Evolutionary conservation across 2,888 invertebrate species (phyloP).

Genomic region (Camptogramma bilineatum): DNA sequence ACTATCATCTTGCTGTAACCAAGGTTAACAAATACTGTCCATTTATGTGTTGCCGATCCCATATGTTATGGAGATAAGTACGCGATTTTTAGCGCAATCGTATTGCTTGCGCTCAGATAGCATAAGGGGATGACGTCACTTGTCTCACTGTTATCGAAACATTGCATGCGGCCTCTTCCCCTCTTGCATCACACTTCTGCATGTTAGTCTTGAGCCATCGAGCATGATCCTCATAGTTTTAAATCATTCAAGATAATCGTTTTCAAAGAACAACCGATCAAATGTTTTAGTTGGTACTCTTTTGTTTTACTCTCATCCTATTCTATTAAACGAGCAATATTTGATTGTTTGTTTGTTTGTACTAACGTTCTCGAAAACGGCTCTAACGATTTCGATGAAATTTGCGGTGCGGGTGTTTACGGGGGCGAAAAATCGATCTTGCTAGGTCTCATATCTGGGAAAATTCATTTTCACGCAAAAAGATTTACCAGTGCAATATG

Average conservation of each 20-base stretch:
- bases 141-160: constrained; percentile 58
- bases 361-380: too few relatives aligned
- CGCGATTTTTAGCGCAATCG: constrained; percentile 5
- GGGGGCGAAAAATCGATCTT: too few relatives aligned
- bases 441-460: too few relatives aligned
- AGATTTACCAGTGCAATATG: too few relatives aligned
- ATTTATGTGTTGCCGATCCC: not conserved
- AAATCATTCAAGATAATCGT: not conserved
- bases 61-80: not conserved
- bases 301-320: not conserved
- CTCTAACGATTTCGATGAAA: too few relatives aligned
- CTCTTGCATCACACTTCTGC: constrained; percentile 59
- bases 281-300: not conserved
- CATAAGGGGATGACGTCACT: constrained; percentile 65
- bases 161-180: constrained; percentile 35
- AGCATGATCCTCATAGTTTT: constrained; percentile 12
- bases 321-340: too few relatives aligned
- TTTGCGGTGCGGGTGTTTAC: too few relatives aligned
- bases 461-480: too few relatives aligned
- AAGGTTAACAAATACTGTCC: not conserved
- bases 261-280: not conserved
- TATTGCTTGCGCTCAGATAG: constrained; percentile 1
- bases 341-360: too few relatives aligned
- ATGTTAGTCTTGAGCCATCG: constrained; percentile 28
- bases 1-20: not conserved